A percentile compares a stretch with the other conserved stretches of the same genome.
Evolutionary conservation across 2,888 invertebrate species (phyloP).

Genomic region (Epinotia nisella): DNA sequence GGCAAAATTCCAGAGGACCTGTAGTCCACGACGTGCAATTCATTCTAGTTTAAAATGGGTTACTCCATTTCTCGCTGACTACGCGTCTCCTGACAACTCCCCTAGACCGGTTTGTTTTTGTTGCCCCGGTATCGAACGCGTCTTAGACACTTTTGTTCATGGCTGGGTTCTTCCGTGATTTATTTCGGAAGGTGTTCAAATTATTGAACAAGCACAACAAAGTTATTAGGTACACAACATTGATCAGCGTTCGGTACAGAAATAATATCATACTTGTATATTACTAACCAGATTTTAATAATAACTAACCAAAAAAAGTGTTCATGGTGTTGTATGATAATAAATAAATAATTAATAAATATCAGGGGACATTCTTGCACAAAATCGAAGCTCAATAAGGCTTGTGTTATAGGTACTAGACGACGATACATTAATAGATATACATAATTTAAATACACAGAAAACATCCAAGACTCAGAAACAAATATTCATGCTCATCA

Average conservation of each 20-base stretch:
- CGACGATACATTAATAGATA: too few species aligned
- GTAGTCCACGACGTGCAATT: constrained; percentile 81
- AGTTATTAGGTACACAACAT: neutral
- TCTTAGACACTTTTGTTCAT: constrained; percentile 43
- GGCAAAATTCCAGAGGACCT: constrained; percentile 81
- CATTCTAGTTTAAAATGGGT: constrained; percentile 82
- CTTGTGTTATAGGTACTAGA: too few species aligned
- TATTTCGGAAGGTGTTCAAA: constrained; percentile 40
- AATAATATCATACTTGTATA: neutral
- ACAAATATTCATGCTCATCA: too few species aligned
- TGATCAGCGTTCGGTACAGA: neutral
- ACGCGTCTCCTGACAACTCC: constrained; percentile 74
- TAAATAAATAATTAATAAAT: too few species aligned
- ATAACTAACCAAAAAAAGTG: neutral
- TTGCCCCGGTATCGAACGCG: constrained; percentile 60
- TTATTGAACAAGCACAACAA: constrained; percentile 23
- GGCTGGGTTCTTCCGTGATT: constrained; percentile 39
- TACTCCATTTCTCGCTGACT: constrained; percentile 80
- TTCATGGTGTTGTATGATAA: neutral
- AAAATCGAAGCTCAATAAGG: too few species aligned
- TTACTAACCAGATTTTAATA: neutral
- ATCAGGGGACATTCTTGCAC: too few species aligned
- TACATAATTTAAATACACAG: too few species aligned
- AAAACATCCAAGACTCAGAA: too few species aligned
- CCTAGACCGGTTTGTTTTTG: constrained; percentile 66